Evolutionary conservation across 2,888 invertebrate species (phyloP).

Genomic region (Tridacna gigas): DNA sequence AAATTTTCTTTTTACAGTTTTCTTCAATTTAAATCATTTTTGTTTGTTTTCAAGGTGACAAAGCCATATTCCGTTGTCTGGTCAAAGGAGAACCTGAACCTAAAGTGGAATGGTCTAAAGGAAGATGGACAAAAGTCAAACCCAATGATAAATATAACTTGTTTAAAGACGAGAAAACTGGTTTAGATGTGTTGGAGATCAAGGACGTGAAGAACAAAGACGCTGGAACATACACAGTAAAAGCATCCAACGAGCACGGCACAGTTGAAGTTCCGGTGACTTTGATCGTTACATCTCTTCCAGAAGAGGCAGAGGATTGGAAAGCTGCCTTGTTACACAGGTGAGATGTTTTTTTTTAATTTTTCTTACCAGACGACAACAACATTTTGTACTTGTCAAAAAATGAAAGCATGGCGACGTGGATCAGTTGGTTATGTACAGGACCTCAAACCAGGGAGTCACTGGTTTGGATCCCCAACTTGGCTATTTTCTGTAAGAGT

Average conservation of each 20-base stretch:
- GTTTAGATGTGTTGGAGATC: constrained; percentile 82
- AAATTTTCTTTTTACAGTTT: too few relatives aligned
- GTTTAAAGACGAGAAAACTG: constrained; percentile 78
- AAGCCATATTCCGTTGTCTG: constrained; percentile 82
- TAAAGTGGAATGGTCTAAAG: constrained; percentile 84
- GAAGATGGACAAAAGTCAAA: constrained; percentile 83
- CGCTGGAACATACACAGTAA: constrained; percentile 84
- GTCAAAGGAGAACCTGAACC: constrained; percentile 83
- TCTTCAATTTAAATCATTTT: neutral
- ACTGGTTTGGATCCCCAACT: too few relatives aligned
- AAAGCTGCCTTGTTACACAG: constrained; percentile 82
- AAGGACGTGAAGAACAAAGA: constrained; percentile 81
- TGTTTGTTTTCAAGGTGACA: constrained; percentile 70
- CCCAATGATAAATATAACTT: constrained; percentile 78
- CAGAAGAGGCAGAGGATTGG: constrained; percentile 84
- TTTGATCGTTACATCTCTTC: constrained; percentile 83
- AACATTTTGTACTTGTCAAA: too few relatives aligned
- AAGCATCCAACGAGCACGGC: constrained; percentile 83
- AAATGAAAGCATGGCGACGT: too few relatives aligned
- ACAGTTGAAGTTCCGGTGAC: constrained; percentile 82
- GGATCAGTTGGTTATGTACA: too few relatives aligned
- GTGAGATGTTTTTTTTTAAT: constrained; percentile 58
- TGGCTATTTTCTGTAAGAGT: too few relatives aligned
- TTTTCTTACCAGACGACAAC: too few relatives aligned
- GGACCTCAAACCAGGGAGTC: too few relatives aligned